Evolutionary conservation across 2,113 vertebrate species (phyloP), one percentile per base, ranked within the genome.

Genomic region (Holacanthus passer): DNA sequence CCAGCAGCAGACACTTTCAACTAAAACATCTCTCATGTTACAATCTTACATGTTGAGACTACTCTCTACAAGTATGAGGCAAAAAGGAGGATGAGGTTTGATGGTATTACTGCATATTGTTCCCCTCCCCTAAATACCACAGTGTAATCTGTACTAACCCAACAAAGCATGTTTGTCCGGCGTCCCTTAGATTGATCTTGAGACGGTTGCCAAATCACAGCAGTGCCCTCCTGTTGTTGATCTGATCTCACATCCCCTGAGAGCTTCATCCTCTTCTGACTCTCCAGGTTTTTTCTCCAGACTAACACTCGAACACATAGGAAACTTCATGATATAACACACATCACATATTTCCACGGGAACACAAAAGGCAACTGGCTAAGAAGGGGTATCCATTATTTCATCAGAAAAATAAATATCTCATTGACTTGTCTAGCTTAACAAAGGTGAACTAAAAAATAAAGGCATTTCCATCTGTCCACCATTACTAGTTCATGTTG

Each of bases 71-170:
- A 1, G 29, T 58, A 19, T 55, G 65, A 77, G 35, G 58, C 55
- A 78, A 65, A 39, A 58, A 22, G 22, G 32, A 84, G 5, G 29
- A 81, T 58, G 69, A 85, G 65, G 31, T 53, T 52, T 69, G 53
- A n/a, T 27, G 63, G 74, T 77, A 20, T 70, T 69, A 82, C 52
- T 83, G 73, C 83, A 84, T 75, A 22, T 5, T 50, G 24, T 80
- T 83, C 14, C 45, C 22, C 3, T 69, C 39, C 35, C 45, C 74
- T 41, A 50, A 66, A 68, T 29, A 35, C 31, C 31, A 20, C 56
- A n/a, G 9, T 35, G 22, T 32, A 27, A 55, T 50, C 43, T 52
- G 19, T 35, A 22, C 67, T 32, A 24, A 27, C 29, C 39, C n/a
- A 74, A 52, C 35, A 75, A 53, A 75, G 45, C 31, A 60, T 37